These are phyloP conservation scores for Dicentrarchus labrax DNA, from an alignment of 2,113 vertebrate species.

Conservation along the genomic window DNA sequence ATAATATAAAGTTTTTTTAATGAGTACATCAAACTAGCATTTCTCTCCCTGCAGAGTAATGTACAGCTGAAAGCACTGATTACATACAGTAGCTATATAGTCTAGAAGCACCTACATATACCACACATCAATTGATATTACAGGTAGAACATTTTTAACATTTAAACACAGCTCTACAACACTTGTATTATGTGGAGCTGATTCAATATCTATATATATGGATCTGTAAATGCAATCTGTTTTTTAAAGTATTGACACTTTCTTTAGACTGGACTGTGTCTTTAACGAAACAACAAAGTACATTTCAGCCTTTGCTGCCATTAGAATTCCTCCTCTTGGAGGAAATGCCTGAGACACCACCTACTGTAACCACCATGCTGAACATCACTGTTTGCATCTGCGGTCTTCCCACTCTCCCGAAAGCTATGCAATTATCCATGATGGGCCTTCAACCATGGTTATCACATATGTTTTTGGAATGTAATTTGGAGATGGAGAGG, in stretches of 20 bases:
- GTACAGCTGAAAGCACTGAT: background rate
- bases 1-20: no score
- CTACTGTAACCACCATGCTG: background rate
- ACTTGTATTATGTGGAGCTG: background rate
- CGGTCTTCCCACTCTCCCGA: conserved; percentile 26
- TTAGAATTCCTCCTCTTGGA: conserved; percentile 16
- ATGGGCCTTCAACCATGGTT: conserved; percentile 14
- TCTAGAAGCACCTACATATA: background rate
- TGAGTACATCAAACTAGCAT: no score
- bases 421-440: conserved; percentile 45
- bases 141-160: background rate
- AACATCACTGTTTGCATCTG: conserved; percentile 36
- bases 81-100: background rate
- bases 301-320: conserved; percentile 21
- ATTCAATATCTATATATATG: background rate
- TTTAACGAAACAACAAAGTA: conserved; percentile 4
- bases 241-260: background rate
- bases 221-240: background rate
- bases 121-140: background rate
- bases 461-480: conserved; percentile 34
- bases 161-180: background rate
- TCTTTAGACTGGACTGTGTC: background rate
- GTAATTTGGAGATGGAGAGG: background rate
- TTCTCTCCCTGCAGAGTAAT: no score
- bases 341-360: conserved; percentile 57